phyloP scores from a whole-genome alignment of 2,888 invertebrate species.

The Thysanoteuthis rhombus region DNA sequence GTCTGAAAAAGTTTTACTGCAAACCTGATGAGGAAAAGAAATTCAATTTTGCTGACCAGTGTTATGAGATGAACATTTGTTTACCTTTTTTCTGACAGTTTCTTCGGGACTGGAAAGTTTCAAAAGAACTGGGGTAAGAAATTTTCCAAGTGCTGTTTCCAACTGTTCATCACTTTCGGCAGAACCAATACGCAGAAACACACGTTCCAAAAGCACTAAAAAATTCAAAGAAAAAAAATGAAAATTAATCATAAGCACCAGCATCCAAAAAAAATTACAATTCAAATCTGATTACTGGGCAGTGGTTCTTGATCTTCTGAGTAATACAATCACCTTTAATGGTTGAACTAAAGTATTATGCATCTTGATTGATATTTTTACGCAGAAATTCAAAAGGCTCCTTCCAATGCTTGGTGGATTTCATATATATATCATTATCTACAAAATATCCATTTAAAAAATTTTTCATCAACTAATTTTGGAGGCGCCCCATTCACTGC shows the following conservation, averaged over 20 bases:
- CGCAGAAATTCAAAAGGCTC: too few relatives aligned
- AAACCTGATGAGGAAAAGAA: too few relatives aligned
- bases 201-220: constrained; percentile 80
- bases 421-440: too few relatives aligned
- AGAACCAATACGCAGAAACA: constrained; percentile 86
- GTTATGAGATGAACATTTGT: not conserved
- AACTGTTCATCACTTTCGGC: constrained; percentile 90
- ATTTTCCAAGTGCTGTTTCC: constrained; percentile 82
- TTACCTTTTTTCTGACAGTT: constrained; percentile 78
- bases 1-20: too few relatives aligned
- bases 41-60: too few relatives aligned
- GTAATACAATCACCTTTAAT: too few relatives aligned
- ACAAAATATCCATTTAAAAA: too few relatives aligned
- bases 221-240: constrained; percentile 36
- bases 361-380: too few relatives aligned
- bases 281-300: not conserved
- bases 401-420: too few relatives aligned
- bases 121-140: constrained; percentile 87
- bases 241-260: not conserved
- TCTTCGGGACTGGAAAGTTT: constrained; percentile 89
- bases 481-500: too few relatives aligned
- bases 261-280: not conserved
- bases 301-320: not conserved
- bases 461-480: too few relatives aligned
- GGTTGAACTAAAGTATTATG: too few relatives aligned